phyloP scores from a whole-genome alignment of 2,113 vertebrate species.

The Cynoglossus semilaevis region DNA sequence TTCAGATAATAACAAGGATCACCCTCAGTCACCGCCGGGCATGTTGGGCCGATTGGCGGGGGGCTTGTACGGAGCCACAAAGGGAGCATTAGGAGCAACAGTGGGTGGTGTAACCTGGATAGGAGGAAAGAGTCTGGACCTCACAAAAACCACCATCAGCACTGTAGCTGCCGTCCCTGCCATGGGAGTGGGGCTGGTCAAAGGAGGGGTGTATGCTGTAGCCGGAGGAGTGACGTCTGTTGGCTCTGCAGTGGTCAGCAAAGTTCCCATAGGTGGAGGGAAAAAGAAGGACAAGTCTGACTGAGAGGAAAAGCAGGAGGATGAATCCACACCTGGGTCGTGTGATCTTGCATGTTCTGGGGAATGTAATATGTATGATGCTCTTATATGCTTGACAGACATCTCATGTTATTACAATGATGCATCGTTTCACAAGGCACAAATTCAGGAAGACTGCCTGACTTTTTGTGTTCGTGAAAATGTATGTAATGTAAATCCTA shows the following conservation, averaged over 20 bases:
- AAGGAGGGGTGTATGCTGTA: constrained; percentile 87
- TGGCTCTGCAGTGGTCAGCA: constrained; percentile 90
- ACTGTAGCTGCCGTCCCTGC: constrained; percentile 89
- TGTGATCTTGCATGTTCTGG: constrained; percentile 12
- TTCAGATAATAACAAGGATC: constrained; percentile 85
- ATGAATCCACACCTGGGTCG: neutral
- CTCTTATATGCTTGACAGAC: constrained; percentile 4
- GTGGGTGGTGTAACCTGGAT: constrained; percentile 93
- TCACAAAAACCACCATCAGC: constrained; percentile 91
- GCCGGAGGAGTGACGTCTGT: constrained; percentile 89
- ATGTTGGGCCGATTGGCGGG: constrained; percentile 90
- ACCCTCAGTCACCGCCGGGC: constrained; percentile 85
- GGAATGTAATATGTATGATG: no score
- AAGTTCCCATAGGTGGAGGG: constrained; percentile 86
- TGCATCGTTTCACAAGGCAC: constrained; percentile 12
- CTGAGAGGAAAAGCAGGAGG: constrained; percentile 64
- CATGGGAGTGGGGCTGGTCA: constrained; percentile 90
- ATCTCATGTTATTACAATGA: constrained; percentile 14
- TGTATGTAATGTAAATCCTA: no score
- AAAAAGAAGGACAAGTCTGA: constrained; percentile 98
- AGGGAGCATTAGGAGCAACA: constrained; percentile 91
- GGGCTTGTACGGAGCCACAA: constrained; percentile 91
- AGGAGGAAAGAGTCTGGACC: constrained; percentile 90
- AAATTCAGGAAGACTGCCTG: constrained; percentile 24
- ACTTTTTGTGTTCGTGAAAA: no score